phyloP scores from a whole-genome alignment of 1,140 invertebrate genomes.

The Sipha flava region DNA sequence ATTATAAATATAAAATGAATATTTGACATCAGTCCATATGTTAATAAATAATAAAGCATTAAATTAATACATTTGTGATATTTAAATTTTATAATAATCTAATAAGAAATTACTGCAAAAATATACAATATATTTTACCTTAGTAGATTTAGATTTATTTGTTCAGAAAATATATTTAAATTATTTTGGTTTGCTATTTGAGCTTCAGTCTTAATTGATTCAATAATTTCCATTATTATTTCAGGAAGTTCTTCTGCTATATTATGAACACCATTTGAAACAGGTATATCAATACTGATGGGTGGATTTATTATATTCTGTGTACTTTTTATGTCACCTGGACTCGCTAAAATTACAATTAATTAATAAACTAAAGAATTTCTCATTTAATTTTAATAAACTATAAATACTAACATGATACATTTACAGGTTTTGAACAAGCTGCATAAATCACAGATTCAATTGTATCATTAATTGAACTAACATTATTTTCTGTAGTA shows the following conservation, averaged over 20 bases:
- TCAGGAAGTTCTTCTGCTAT: not conserved
- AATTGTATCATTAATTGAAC: constrained; percentile 41
- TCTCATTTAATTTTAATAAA: not conserved
- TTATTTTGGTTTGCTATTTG: constrained; percentile 9
- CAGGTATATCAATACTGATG: not conserved
- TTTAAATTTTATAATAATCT: not conserved
- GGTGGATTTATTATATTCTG: not conserved
- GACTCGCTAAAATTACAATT: not conserved
- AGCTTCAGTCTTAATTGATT: constrained; percentile 30
- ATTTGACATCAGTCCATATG: too few species aligned
- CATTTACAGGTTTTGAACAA: not conserved
- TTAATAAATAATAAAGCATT: too few species aligned
- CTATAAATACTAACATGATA: not conserved
- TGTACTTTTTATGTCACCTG: not conserved
- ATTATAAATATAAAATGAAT: too few species aligned
- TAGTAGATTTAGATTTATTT: constrained; percentile 17
- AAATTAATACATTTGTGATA: too few species aligned
- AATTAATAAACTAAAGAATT: not conserved
- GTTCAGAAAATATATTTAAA: not conserved
- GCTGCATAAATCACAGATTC: constrained; percentile 43
- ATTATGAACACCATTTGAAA: constrained; percentile 15
- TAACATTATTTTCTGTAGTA: not conserved
- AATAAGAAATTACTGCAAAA: not conserved
- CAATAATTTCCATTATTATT: constrained; percentile 10
- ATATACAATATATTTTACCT: not conserved